Base-by-base conservation (phyloP, 1,140 invertebrate genomes). In the Stegodyphus mimosarum region DNA sequence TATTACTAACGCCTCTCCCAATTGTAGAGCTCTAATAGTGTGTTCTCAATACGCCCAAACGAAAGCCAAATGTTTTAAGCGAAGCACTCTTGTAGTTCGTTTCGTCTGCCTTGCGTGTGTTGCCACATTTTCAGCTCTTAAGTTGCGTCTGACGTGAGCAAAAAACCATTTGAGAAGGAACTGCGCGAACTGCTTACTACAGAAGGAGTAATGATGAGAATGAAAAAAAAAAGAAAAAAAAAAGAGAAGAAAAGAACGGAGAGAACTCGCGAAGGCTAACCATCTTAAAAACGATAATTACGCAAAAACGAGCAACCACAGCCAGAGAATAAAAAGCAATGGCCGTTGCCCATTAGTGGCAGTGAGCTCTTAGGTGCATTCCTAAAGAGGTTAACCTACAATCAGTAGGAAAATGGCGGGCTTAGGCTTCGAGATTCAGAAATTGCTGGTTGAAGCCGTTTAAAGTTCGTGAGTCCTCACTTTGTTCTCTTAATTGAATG, bases 211-310 rank as follows among this genome's bases (percentile, higher is more conserved):
- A 33, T 33, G 33, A 33, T 33, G 33, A 33, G 33, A 60, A 15
- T 11, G 51, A n/a, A 69, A 52, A 51, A 52, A 51, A 75, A 75
- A 60, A n/a, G 55, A 55, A 33, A 33, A 33, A 1, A 33, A 33
- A 33, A 33, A 33, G 33, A n/a, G n/a, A n/a, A n/a, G n/a, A n/a
- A n/a, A n/a, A n/a, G n/a, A n/a, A 81, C 33, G 9, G 9, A 15
- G 5, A 33, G 33, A 33, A 33, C 33, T 33, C 33, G 33, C 33
- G 33, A 33, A 33, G 33, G 33, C 33, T 33, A 60, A 5, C 5
- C 69, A 15, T 72, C 78, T 81, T 81, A 55, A 81, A 81, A 72
- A 72, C 78, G 78, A 81, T 81, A 81, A 81, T 81, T 81, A 72
- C 78, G 78, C 72, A 81, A 81, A 81, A 81, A 52, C 33, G 69